These are phyloP conservation scores for Drosophila trapezifrons DNA, from an alignment of 1,140 invertebrate genomes.

Conservation along the genomic window DNA sequence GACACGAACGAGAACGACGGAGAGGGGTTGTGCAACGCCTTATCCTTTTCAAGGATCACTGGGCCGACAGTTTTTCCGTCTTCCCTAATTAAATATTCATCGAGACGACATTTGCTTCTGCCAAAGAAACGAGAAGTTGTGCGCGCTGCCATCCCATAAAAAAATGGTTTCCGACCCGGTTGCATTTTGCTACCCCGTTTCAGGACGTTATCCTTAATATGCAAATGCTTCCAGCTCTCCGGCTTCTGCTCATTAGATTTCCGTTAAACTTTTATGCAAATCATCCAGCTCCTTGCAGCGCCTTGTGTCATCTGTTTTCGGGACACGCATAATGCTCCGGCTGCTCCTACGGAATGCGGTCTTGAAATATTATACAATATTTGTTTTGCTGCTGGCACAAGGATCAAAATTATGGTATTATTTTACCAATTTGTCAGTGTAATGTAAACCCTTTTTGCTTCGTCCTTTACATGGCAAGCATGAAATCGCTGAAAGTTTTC, in stretches of 20 bases:
- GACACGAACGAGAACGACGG: conserved; percentile 30
- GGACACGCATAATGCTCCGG: conserved; percentile 28
- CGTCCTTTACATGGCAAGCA: conserved; percentile 52
- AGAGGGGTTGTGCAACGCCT: conserved; percentile 59
- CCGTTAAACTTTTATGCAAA: conserved; percentile 79
- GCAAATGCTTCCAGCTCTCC: conserved; percentile 50
- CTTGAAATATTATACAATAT: conserved; percentile 76
- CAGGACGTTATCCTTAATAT: conserved; percentile 40
- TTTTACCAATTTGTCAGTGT: conserved; percentile 79
- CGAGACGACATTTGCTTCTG: conserved; percentile 71
- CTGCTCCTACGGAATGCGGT: conserved; percentile 15
- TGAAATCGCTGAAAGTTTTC: conserved; percentile 60
- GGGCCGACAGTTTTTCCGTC: conserved; percentile 29
- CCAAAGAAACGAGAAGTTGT: conserved; percentile 18
- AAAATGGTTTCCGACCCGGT: conserved; percentile 44
- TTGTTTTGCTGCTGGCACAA: conserved; percentile 68
- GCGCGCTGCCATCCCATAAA: conserved; percentile 17
- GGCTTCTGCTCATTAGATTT: conserved; percentile 69
- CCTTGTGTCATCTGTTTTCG: conserved; percentile 59
- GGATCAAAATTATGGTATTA: conserved; percentile 77
- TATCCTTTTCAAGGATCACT: conserved; percentile 57
- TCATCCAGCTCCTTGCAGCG: conserved; percentile 41
- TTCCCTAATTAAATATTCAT: conserved; percentile 79
- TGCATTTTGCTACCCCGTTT: conserved; percentile 61
- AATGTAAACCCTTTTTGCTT: conserved; percentile 58